Percentiles rank a stretch among this genome's conserved stretches.
Evolutionary conservation across 2,888 invertebrate genomes (phyloP).

Genomic region (Ethmia dodecea): DNA sequence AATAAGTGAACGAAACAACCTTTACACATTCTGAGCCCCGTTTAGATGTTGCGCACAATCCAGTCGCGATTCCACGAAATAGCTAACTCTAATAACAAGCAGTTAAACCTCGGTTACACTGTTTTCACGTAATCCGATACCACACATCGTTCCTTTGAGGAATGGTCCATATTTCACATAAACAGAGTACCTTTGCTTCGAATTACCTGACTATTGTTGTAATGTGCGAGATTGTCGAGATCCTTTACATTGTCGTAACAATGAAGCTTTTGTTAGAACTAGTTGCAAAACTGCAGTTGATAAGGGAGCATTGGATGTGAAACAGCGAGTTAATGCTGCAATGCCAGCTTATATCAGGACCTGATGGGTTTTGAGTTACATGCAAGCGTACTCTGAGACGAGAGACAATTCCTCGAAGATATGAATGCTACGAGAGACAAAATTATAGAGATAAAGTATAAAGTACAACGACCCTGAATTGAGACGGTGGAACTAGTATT

Average conservation of each 20-base stretch:
- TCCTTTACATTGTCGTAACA: too few relatives aligned
- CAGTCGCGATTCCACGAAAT: too few relatives aligned
- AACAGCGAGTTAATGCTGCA: background rate
- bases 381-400: conserved; percentile 22
- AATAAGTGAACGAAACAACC: background rate
- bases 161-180: conserved; percentile 35
- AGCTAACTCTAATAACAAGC: too few relatives aligned
- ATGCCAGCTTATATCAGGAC: background rate
- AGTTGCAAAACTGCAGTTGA: conserved; percentile 1
- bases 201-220: conserved; percentile 13
- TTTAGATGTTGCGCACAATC: too few relatives aligned
- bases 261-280: too few relatives aligned
- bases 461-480: too few relatives aligned
- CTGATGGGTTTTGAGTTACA: conserved; percentile 27
- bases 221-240: background rate
- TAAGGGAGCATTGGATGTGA: background rate
- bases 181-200: conserved; percentile 2
- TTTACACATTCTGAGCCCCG: too few relatives aligned
- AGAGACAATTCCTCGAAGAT: conserved; percentile 20
- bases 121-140: conserved; percentile 7
- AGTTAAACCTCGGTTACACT: background rate
- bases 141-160: conserved; percentile 22
- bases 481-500: too few relatives aligned
- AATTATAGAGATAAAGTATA: too few relatives aligned
- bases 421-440: too few relatives aligned